Percentiles rank a stretch among this genome's conserved stretches.
Conservation (phyloP, 2,797 vertebrate genomes). For the Paratrypauchen microcephalus region DNA sequence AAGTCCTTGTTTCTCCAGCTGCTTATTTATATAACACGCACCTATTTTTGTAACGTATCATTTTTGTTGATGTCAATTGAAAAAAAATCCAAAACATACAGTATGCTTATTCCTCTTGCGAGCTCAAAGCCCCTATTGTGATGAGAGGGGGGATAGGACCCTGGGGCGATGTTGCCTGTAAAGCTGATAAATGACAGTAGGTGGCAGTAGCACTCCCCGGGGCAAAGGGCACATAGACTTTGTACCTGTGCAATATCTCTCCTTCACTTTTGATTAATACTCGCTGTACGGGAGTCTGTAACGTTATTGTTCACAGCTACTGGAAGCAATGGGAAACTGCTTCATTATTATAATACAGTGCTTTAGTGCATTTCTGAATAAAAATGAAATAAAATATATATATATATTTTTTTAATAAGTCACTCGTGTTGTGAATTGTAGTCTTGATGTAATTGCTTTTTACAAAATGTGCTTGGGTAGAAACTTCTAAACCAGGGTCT, state of each 20-base stretch:
- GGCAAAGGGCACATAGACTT: constrained; percentile 26
- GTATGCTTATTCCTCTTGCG: constrained; percentile 4
- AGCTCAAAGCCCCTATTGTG: constrained; percentile 9
- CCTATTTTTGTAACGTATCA: too few relatives aligned
- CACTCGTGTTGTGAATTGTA: not conserved
- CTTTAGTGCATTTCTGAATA: not conserved
- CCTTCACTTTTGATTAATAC: constrained; percentile 47
- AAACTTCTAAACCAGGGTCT: too few relatives aligned
- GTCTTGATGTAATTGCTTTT: not conserved
- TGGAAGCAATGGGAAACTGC: not conserved
- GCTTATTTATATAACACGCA: too few relatives aligned
- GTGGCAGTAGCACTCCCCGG: constrained; percentile 67
- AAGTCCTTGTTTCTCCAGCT: too few relatives aligned
- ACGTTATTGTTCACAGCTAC: constrained; percentile 2
- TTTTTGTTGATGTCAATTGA: too few relatives aligned
- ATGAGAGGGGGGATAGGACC: constrained; percentile 21
- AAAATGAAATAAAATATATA: not conserved
- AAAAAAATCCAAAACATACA: too few relatives aligned
- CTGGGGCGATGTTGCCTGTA: constrained; percentile 37
- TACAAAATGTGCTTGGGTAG: not conserved
- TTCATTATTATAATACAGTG: not conserved
- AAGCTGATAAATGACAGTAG: constrained; percentile 69
- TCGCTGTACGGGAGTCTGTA: not conserved
- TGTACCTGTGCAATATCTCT: constrained; percentile 46
- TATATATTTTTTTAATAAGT: not conserved